These are phyloP conservation scores for Porites australiensis DNA, from an alignment of 64 coral and sea anemone genomes.

Conservation along the genomic window DNA sequence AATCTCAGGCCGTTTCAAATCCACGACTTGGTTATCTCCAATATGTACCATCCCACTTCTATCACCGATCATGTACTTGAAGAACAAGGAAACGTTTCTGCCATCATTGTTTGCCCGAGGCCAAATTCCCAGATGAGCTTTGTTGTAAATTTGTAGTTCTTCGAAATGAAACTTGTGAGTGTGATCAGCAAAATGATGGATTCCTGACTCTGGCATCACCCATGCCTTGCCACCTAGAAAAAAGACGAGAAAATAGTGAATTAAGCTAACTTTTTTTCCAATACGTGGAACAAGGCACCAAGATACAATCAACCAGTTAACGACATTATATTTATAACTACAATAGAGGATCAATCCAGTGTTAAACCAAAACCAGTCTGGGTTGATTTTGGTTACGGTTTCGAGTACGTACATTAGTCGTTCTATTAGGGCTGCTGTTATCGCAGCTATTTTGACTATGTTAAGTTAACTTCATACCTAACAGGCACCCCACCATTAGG, in stretches of 20 bases:
- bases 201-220: constrained; percentile 95
- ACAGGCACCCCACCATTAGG: no score
- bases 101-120: constrained; percentile 54
- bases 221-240: constrained; percentile 85
- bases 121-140: constrained; percentile 88
- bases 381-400: no score
- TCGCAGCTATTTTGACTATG: no score
- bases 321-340: no score
- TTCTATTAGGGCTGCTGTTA: no score
- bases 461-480: no score
- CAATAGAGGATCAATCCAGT: no score
- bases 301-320: no score
- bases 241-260: not conserved
- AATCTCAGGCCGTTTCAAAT: constrained; percentile 90
- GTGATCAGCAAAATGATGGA: constrained; percentile 84
- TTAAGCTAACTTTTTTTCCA: no score
- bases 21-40: constrained; percentile 81
- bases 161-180: constrained; percentile 92
- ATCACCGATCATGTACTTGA: constrained; percentile 97
- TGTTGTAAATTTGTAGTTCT: constrained; percentile 89
- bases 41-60: constrained; percentile 94
- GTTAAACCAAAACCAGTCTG: no score
- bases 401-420: no score
- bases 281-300: no score
- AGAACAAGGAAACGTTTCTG: constrained; percentile 87